phyloP scores from a whole-genome alignment of 2,888 invertebrate species.

The Teleiodes luculella region DNA sequence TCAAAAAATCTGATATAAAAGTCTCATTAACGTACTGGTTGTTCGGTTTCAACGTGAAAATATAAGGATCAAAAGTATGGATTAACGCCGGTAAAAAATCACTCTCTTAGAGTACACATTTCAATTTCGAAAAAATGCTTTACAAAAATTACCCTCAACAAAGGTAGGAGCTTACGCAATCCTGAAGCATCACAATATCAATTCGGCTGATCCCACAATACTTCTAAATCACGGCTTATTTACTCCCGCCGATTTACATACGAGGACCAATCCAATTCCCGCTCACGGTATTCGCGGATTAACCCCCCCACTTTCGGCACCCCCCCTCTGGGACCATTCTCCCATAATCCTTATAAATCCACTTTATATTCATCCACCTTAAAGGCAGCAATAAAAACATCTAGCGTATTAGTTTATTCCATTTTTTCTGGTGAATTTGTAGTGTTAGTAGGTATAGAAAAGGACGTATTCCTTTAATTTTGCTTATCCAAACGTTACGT shows the following conservation, averaged over 20 bases:
- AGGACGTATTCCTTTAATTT: too few species aligned
- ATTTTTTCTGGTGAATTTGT: too few species aligned
- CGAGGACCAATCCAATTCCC: slow-evolving; percentile 73
- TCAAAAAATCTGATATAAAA: too few species aligned
- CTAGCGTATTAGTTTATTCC: slow-evolving; percentile 43
- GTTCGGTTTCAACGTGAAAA: too few species aligned
- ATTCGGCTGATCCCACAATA: slow-evolving; percentile 50
- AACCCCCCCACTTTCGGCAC: slow-evolving; percentile 27
- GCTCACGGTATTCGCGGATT: slow-evolving; percentile 48
- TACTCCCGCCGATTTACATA: slow-evolving; percentile 72
- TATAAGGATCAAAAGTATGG: too few species aligned
- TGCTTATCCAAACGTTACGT: too few species aligned
- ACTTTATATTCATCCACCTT: slow-evolving; percentile 78
- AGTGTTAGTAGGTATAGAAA: too few species aligned
- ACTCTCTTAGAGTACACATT: too few species aligned
- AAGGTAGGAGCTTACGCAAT: background rate
- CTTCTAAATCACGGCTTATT: slow-evolving; percentile 70
- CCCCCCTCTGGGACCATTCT: slow-evolving; percentile 49
- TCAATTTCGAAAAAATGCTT: too few species aligned
- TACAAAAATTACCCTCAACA: too few species aligned
- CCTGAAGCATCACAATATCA: slow-evolving; percentile 35
- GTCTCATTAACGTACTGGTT: too few species aligned
- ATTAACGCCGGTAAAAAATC: too few species aligned
- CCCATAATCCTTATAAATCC: slow-evolving; percentile 74
- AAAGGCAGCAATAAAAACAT: slow-evolving; percentile 73